Evolutionary conservation across 2,888 invertebrate genomes (phyloP).

Genomic region (Melinaea menophilus): DNA sequence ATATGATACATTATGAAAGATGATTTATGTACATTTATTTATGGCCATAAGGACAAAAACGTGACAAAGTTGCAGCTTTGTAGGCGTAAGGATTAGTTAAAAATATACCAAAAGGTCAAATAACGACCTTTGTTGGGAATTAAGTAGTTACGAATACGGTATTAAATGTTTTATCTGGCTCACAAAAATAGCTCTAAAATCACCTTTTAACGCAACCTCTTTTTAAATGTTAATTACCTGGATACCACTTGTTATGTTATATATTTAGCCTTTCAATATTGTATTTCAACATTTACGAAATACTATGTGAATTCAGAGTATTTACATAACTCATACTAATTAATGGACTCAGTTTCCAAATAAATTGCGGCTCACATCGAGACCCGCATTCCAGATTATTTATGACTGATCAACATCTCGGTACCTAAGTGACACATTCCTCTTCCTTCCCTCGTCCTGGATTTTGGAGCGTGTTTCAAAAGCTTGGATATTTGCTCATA

Average conservation of each 20-base stretch:
- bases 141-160: neutral
- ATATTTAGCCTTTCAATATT: no score
- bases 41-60: slow-evolving; percentile 9
- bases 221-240: neutral
- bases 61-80: slow-evolving; percentile 12
- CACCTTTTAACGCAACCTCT: neutral
- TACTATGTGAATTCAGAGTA: neutral
- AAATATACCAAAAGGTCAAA: slow-evolving; percentile 21
- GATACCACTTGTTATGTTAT: no score
- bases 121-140: slow-evolving; percentile 7
- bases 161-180: neutral
- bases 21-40: neutral
- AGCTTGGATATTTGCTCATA: neutral
- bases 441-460: slow-evolving; percentile 5
- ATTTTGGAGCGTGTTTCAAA: neutral
- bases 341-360: slow-evolving; percentile 1
- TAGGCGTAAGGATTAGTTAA: slow-evolving; percentile 24
- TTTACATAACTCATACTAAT: neutral
- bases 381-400: slow-evolving; percentile 12
- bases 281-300: neutral
- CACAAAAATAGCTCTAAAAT: neutral
- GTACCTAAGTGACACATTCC: slow-evolving; percentile 12
- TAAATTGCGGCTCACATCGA: slow-evolving; percentile 13
- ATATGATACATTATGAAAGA: neutral
- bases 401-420: slow-evolving; percentile 19